These are phyloP conservation scores for Sinosuthora webbiana DNA, from an alignment of 2,113 vertebrate genomes.

Conservation along the genomic window DNA sequence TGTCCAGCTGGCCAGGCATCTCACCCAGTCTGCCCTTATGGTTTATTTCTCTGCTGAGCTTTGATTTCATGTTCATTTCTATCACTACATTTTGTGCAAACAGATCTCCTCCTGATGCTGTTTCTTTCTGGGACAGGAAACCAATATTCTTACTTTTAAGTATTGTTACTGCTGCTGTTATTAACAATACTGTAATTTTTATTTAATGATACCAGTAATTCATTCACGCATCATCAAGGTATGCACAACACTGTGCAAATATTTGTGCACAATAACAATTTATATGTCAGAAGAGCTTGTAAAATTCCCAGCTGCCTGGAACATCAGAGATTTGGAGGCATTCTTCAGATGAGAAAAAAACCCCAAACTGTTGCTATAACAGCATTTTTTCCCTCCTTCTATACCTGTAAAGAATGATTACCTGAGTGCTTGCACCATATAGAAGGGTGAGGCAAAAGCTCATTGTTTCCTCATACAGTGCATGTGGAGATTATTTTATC, in stretches of 20 bases:
- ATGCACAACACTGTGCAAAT: neutral
- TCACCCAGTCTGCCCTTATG: neutral
- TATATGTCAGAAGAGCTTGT: neutral
- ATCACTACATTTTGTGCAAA: neutral
- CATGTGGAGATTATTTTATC: neutral
- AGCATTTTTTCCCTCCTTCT: neutral
- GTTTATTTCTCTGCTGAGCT: conserved; percentile 6
- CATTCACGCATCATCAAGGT: neutral
- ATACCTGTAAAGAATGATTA: neutral
- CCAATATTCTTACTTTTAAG: neutral
- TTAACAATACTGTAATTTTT: neutral
- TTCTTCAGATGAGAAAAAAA: neutral
- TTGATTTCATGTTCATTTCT: neutral
- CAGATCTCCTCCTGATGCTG: neutral
- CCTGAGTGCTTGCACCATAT: neutral
- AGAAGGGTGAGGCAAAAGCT: neutral
- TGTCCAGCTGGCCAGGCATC: conserved; percentile 41
- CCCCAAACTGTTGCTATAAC: neutral
- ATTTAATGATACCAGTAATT: neutral
- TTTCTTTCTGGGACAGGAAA: neutral
- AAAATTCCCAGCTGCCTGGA: neutral
- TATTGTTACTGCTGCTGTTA: neutral
- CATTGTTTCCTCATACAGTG: neutral
- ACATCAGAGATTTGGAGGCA: neutral
- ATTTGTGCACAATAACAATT: neutral